Evolutionary conservation across 2,888 invertebrate genomes (phyloP).

Genomic region (Lasioglossum morio): DNA sequence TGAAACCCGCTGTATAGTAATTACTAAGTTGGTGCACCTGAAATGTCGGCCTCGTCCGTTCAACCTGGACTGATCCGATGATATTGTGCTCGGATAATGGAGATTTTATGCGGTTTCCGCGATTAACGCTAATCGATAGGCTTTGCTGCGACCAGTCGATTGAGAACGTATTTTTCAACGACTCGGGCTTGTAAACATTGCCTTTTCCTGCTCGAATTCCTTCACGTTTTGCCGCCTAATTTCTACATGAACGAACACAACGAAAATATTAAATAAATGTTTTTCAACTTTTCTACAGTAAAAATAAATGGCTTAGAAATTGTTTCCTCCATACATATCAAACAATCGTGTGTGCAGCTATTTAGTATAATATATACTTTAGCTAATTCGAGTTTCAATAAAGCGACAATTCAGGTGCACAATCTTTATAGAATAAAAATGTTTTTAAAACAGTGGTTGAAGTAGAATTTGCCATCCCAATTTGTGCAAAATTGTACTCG

Average conservation of each 20-base stretch:
- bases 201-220: background rate
- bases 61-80: background rate
- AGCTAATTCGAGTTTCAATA: background rate
- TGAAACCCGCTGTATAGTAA: too few species aligned
- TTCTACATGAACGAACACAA: background rate
- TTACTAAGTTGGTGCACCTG: background rate
- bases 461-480: background rate
- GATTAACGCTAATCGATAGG: background rate
- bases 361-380: too few species aligned
- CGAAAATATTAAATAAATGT: too few species aligned
- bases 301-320: too few species aligned
- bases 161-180: background rate
- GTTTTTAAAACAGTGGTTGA: background rate
- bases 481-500: background rate
- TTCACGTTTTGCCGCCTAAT: background rate
- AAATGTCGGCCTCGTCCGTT: background rate
- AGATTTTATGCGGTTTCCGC: constrained; percentile 7
- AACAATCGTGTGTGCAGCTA: too few species aligned
- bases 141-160: background rate
- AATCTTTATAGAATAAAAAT: background rate
- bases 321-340: too few species aligned
- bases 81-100: background rate
- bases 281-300: too few species aligned
- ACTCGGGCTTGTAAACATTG: background rate
- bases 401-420: background rate